Percentiles rank a stretch among this genome's conserved stretches.
Conservation (phyloP, 2,797 vertebrate genomes). For the Takifugu ocellatus region DNA sequence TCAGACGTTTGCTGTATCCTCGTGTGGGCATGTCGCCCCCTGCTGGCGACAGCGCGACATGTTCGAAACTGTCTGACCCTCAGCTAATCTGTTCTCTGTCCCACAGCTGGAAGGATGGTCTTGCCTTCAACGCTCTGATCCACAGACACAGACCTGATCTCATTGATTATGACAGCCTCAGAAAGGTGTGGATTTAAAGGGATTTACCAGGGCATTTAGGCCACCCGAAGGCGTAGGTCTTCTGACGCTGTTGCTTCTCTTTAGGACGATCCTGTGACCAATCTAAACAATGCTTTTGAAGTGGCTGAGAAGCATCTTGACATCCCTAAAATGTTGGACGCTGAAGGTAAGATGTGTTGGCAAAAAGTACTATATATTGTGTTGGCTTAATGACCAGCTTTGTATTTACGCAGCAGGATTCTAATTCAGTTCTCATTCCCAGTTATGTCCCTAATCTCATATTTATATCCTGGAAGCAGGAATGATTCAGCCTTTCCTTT, state of each 20-base stretch:
- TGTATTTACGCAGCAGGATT: too few species aligned
- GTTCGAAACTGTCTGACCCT: background rate
- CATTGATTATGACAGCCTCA: conserved; percentile 92
- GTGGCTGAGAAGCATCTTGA: conserved; percentile 95
- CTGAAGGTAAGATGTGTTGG: conserved; percentile 79
- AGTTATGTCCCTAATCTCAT: too few species aligned
- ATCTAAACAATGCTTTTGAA: conserved; percentile 95
- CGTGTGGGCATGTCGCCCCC: conserved; percentile 43
- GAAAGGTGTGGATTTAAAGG: conserved; percentile 76
- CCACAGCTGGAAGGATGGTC: conserved; percentile 91
- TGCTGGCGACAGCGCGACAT: conserved; percentile 36
- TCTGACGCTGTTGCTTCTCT: conserved; percentile 13
- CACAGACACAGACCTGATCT: conserved; percentile 93
- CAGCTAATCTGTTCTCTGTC: conserved; percentile 3
- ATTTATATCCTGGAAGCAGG: background rate
- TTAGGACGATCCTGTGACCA: conserved; percentile 90
- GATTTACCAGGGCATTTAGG: background rate
- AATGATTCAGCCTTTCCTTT: background rate
- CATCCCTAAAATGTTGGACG: conserved; percentile 97
- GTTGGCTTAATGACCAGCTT: too few species aligned
- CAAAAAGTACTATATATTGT: too few species aligned
- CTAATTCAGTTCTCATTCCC: too few species aligned
- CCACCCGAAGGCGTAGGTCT: background rate
- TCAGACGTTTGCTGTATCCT: background rate
- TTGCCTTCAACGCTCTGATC: conserved; percentile 94